Conservation (phyloP, 2,797 vertebrate genomes). For the Eospalax fontanierii region DNA sequence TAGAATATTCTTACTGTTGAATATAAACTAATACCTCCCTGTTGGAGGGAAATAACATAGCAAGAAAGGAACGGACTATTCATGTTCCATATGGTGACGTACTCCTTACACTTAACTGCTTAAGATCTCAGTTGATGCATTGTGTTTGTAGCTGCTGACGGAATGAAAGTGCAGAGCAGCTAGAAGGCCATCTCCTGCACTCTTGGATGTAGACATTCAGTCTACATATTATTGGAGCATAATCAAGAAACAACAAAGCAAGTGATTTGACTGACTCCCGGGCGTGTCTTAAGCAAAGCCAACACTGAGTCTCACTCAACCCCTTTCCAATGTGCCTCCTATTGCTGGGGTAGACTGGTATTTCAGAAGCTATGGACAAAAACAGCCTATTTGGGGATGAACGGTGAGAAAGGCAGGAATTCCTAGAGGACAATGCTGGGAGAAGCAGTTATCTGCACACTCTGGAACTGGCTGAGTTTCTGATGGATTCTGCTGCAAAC, state of each 20-base stretch:
- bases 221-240: neutral
- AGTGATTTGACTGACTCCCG: neutral
- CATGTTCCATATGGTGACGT: neutral
- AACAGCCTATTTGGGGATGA: neutral
- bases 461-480: neutral
- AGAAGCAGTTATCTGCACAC: neutral
- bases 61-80: neutral
- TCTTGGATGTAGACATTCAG: neutral
- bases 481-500: neutral
- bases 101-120: neutral
- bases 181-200: neutral
- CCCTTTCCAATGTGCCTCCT: neutral
- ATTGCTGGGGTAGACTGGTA: neutral
- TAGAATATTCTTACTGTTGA: neutral
- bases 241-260: slow-evolving; percentile 1
- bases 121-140: neutral
- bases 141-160: neutral
- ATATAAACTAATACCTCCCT: neutral
- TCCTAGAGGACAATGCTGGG: neutral
- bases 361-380: neutral
- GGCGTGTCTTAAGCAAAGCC: neutral
- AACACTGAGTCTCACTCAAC: neutral
- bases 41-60: neutral
- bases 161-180: neutral
- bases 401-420: neutral